Base-by-base conservation (phyloP, 2,113 vertebrate genomes). In the Notechis scutatus region DNA sequence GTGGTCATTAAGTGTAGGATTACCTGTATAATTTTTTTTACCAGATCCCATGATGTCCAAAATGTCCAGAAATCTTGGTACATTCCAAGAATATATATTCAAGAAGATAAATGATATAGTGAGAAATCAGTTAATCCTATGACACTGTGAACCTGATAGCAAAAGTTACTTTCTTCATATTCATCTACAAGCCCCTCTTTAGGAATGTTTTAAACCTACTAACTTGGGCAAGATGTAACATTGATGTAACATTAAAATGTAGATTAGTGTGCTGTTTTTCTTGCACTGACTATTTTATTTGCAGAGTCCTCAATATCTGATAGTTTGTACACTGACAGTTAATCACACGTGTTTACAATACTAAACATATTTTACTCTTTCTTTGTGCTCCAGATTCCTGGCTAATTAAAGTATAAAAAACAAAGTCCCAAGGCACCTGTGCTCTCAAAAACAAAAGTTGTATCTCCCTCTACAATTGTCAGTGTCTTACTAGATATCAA, bases 321-420 rank as follows among this genome's bases (percentile, higher is more conserved):
- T 39, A 18, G 14, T 74, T 34, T 39, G 69, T 74, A 86, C 45
- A 87, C 26, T 52, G 39, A 89, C 29, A n/a, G 39, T 29, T 47
- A 54, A 56, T 29, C 18, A 45, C 47, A 11, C 29, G 1, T 18
- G 1, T n/a, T 21, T 39, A 47, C n/a, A 12, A 12, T 57, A 29
- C 39, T 88, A 8, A 92, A 74, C 42, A 39, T 90, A 47, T 96
- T 94, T 93, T 29, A 64, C 20, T 50, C 94, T 61, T 94, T 95
- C 93, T 89, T 91, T 57, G 69, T 94, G 92, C 93, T 94, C 64
- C 90, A 74, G 50, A 14, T 23, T 1, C 0, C 18, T 90, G 94
- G n/a, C 59, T 88, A 85, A 52, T 81, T 52, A 85, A 95, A 94
- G 89, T 50, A 21, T 87, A 64, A 64, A 56, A 56, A 18, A 64